Conservation (phyloP, 2,113 vertebrate genomes). For the Anarrhichthys ocellatus region DNA sequence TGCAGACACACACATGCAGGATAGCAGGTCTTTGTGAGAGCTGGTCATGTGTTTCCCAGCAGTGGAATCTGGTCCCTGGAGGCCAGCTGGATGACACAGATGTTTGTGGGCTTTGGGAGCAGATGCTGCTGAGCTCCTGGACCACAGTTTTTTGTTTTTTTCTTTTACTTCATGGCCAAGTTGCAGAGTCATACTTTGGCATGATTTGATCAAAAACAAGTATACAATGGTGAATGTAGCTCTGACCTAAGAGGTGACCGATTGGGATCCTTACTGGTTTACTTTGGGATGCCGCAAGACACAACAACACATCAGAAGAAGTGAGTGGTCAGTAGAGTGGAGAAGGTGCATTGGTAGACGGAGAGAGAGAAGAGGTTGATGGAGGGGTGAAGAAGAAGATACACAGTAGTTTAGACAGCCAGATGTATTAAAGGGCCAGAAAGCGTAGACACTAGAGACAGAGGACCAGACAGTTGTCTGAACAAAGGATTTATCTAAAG, state of each 20-base stretch:
- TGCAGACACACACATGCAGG: constrained; percentile 32
- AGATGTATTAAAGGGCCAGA: neutral
- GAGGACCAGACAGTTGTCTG: neutral
- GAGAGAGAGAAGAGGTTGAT: neutral
- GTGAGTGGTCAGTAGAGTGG: neutral
- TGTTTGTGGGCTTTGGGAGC: constrained; percentile 67
- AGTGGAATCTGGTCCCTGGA: constrained; percentile 56
- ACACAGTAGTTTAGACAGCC: neutral
- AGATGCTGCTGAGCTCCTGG: constrained; percentile 67
- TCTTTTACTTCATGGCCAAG: constrained; percentile 21
- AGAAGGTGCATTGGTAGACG: neutral
- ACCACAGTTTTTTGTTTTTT: constrained; percentile 2
- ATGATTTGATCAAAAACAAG: neutral
- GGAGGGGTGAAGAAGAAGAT: neutral
- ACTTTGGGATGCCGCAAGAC: neutral
- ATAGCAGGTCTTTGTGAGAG: constrained; percentile 47
- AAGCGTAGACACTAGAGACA: neutral
- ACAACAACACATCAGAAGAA: neutral
- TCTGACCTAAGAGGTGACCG: constrained; percentile 3
- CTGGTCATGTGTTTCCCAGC: constrained; percentile 65
- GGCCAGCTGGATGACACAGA: constrained; percentile 66
- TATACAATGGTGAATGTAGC: neutral
- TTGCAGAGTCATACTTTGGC: constrained; percentile 7
- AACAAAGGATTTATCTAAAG: neutral
- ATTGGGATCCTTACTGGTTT: neutral